Evolutionary conservation across 2,797 vertebrate species (phyloP), one percentile per base, ranked within the genome.

Genomic region (Phrynocephalus guinanensis): DNA sequence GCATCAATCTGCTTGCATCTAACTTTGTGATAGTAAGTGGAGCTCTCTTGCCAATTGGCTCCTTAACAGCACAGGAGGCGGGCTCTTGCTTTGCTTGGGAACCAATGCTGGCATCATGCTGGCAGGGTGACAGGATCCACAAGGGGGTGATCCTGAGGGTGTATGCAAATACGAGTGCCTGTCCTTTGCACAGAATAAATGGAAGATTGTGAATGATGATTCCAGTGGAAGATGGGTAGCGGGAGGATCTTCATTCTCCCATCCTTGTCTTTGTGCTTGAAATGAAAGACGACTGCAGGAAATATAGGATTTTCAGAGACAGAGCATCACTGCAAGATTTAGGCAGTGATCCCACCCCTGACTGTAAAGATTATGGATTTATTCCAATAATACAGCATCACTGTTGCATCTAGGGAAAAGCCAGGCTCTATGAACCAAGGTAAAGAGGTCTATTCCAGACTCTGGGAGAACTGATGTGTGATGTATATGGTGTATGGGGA

Each of bases 31-130:
- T 33, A 38, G 9, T 30, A 66, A 73, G 48, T n/a, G 15, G 33
- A 28, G 56, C 24, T 63, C 38, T 7, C 44, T 70, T 87, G 82
- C 77, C 66, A 38, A 90, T 87, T 84, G 89, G 85, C 44, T 77
- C 63, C 72, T 84, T 30, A 18, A 82, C 24, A 67, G 70, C 5
- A 67, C 6, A 2, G 26, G n/a, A 75, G 82, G 77, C 0, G 15
- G 77, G 56, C n/a, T 20, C 10, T 50, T 13, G 79, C 68, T 67
- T 9, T n/a, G 15, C 20, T 10, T 67, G 48, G 73, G 20, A 18
- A 2, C 52, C 24, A 28, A 6, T 11, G 24, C 11, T 33, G 44
- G 50, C 22, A 13, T 71, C 18, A n/a, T 22, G 6, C 5, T 28
- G 16, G 22, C 15, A 83, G 52, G 33, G 44, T 13, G 10, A 3